These are phyloP conservation scores for Lamellibrachia columna DNA, from an alignment of 2,888 invertebrate genomes.

Conservation along the genomic window DNA sequence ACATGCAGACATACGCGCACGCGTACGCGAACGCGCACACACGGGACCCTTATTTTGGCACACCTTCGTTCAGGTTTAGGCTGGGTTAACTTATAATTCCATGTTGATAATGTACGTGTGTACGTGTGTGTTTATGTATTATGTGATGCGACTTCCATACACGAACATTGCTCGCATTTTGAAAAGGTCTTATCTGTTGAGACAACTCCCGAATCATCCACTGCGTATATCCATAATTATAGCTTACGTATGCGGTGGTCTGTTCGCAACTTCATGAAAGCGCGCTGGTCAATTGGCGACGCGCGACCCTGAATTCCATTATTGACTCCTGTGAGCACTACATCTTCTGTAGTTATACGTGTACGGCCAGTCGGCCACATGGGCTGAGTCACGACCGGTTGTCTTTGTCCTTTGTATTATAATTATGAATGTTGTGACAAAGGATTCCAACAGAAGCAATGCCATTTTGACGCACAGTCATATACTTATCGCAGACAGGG, in stretches of 20 bases:
- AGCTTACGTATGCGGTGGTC: background rate
- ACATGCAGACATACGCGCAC: background rate
- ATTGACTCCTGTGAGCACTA: background rate
- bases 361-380: background rate
- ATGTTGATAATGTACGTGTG: background rate
- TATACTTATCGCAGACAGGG: too few relatives aligned
- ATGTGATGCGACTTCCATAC: too few relatives aligned
- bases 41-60: background rate
- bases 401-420: background rate
- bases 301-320: background rate
- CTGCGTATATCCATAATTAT: background rate
- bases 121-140: background rate
- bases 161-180: too few relatives aligned
- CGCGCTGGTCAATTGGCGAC: background rate
- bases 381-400: background rate
- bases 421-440: slow-evolving; percentile 8
- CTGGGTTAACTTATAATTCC: too few relatives aligned
- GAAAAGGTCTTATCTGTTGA: too few relatives aligned
- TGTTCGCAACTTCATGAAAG: too few relatives aligned
- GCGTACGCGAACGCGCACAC: background rate
- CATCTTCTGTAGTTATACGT: background rate
- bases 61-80: background rate
- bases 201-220: too few relatives aligned
- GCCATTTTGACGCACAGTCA: background rate
- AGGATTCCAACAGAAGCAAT: background rate